Conservation (phyloP, 2,888 invertebrate species). For the Mycalesis mineus region DNA sequence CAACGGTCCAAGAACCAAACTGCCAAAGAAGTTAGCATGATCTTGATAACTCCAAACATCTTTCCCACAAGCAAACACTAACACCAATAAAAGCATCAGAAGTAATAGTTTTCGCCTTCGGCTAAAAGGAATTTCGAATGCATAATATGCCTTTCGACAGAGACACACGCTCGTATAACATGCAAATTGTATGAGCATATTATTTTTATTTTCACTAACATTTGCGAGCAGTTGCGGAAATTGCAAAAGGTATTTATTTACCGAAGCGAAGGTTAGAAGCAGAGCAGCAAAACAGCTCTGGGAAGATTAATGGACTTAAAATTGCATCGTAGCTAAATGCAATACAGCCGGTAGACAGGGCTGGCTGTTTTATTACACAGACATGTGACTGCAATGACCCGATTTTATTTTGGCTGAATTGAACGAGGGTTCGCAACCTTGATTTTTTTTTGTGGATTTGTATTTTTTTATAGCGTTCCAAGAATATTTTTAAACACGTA, state of each 20-base stretch:
- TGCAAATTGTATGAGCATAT: slow-evolving; percentile 1
- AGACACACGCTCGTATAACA: not conserved
- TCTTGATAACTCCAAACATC: too few species aligned
- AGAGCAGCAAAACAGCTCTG: slow-evolving; percentile 54
- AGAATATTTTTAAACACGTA: too few species aligned
- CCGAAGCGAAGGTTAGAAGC: slow-evolving; percentile 37
- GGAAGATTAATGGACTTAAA: slow-evolving; percentile 73
- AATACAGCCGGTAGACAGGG: slow-evolving; percentile 59
- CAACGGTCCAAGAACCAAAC: too few species aligned
- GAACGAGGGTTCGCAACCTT: slow-evolving; percentile 41
- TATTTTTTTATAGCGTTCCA: too few species aligned
- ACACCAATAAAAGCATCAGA: not conserved
- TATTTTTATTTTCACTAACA: slow-evolving; percentile 13
- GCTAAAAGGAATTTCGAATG: not conserved
- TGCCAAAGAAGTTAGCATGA: too few species aligned
- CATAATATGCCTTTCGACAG: not conserved
- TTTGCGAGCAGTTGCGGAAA: slow-evolving; percentile 27
- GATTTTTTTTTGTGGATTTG: not conserved
- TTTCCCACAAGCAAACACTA: too few species aligned
- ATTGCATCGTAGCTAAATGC: slow-evolving; percentile 68
- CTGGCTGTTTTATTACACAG: slow-evolving; percentile 60
- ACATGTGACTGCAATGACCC: slow-evolving; percentile 40
- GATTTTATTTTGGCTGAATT: slow-evolving; percentile 44
- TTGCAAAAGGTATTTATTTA: slow-evolving; percentile 30
- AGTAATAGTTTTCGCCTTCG: not conserved